These are phyloP conservation scores for Pherbina coryleti DNA, from an alignment of 2,888 invertebrate species.

Conservation along the genomic window DNA sequence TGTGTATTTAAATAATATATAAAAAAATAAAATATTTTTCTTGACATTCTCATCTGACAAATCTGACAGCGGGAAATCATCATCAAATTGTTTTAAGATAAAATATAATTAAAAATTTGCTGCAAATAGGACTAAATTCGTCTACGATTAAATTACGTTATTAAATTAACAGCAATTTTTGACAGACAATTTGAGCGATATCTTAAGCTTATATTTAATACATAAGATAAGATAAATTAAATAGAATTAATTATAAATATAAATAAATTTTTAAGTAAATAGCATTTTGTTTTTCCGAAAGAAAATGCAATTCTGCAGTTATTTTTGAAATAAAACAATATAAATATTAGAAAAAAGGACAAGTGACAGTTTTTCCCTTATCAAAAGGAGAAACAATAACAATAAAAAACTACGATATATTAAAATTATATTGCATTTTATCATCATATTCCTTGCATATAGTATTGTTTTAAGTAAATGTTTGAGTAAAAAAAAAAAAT, in stretches of 20 bases:
- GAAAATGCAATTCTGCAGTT: conserved; percentile 18
- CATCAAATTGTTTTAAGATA: background rate
- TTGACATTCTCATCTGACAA: background rate
- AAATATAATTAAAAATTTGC: conserved; percentile 13
- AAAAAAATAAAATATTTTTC: conserved; percentile 7
- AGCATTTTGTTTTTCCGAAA: background rate
- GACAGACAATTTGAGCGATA: conserved; percentile 2
- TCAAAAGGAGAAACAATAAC: background rate
- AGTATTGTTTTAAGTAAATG: conserved; percentile 22
- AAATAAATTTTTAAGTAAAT: conserved; percentile 26
- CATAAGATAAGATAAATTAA: conserved; percentile 21
- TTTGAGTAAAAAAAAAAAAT: background rate
- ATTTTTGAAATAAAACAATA: conserved; percentile 15
- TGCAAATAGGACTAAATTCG: conserved; percentile 39
- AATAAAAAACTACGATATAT: conserved; percentile 34
- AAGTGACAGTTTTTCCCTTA: conserved; percentile 52
- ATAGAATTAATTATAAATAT: conserved; percentile 5
- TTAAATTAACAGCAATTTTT: conserved; percentile 21
- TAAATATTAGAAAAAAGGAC: conserved; percentile 60
- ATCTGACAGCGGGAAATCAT: background rate
- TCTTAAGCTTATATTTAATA: conserved; percentile 28
- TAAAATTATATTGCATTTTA: conserved; percentile 50
- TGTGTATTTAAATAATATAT: conserved; percentile 34
- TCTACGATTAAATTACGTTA: conserved; percentile 24
- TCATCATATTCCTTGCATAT: conserved; percentile 1